Conservation (phyloP, 64 coral and sea anemone genomes). For the Cladopsammia gracilis region DNA sequence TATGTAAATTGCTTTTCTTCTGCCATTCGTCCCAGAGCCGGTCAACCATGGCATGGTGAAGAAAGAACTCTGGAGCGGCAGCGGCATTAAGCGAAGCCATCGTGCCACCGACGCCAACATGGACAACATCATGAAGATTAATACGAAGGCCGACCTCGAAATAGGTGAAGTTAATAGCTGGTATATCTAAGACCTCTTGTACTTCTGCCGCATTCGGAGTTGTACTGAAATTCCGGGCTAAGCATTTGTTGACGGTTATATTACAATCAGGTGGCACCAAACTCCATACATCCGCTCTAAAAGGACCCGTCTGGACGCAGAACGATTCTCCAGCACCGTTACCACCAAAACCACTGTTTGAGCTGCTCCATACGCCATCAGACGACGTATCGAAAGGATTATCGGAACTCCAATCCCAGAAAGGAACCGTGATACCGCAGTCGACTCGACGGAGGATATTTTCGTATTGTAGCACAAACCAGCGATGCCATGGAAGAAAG, state of each 20-base stretch:
- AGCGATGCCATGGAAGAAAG: constrained; percentile 74
- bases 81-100: constrained; percentile 34
- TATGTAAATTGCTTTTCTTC: constrained; percentile 13
- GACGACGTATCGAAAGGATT: neutral
- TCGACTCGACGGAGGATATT: constrained; percentile 61
- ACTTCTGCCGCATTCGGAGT: constrained; percentile 3
- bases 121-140: constrained; percentile 22
- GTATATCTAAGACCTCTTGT: neutral
- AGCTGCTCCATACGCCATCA: constrained; percentile 35
- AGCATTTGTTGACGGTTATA: neutral
- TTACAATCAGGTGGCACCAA: neutral
- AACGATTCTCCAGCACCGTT: neutral
- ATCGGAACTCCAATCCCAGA: constrained; percentile 72
- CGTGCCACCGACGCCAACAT: constrained; percentile 50
- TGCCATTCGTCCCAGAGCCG: constrained; percentile 65
- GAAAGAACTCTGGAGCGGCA: constrained; percentile 69
- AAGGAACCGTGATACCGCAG: constrained; percentile 64
- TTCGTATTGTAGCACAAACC: constrained; percentile 71
- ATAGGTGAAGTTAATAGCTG: neutral
- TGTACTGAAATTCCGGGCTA: constrained; percentile 31
- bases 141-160: neutral
- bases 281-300: constrained; percentile 26
- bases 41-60: constrained; percentile 58
- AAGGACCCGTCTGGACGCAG: constrained; percentile 64
- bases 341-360: constrained; percentile 49